Conservation (phyloP, 2,888 invertebrate species). For the Ormyrus rosae region DNA sequence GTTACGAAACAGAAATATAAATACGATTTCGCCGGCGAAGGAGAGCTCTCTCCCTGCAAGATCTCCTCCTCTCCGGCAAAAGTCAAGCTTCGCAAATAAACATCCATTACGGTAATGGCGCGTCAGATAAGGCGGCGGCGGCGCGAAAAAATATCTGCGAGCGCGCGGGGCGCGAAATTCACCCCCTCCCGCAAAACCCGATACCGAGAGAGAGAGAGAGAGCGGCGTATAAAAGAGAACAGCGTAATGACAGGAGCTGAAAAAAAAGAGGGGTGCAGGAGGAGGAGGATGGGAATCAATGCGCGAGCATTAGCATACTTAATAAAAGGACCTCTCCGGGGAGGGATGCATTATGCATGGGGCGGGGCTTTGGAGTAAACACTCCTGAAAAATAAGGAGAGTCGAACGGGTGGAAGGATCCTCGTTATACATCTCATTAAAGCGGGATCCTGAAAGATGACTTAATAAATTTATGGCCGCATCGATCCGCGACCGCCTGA, state of each 20-base stretch:
- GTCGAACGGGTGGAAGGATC: neutral
- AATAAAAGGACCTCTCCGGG: conserved; percentile 31
- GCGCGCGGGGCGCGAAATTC: no score
- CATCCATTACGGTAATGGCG: conserved; percentile 50
- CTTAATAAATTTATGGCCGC: conserved; percentile 14
- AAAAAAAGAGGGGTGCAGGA: neutral
- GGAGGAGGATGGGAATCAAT: conserved; percentile 37
- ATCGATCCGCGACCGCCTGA: neutral
- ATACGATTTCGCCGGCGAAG: no score
- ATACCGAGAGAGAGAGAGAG: neutral
- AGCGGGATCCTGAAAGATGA: neutral
- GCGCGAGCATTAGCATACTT: conserved; percentile 45
- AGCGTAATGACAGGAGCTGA: neutral
- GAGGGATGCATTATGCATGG: conserved; percentile 44
- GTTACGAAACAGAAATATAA: neutral
- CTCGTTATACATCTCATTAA: conserved; percentile 43
- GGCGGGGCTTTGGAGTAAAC: conserved; percentile 31
- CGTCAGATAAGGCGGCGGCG: conserved; percentile 27
- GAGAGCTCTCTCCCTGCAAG: neutral
- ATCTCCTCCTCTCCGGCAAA: no score
- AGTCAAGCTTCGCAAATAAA: conserved; percentile 36
- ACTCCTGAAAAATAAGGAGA: conserved; percentile 11
- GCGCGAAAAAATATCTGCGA: conserved; percentile 5
- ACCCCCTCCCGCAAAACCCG: no score
- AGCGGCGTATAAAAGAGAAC: neutral